phyloP scores from a whole-genome alignment of 1,140 invertebrate species.

The Ips nitidus region DNA sequence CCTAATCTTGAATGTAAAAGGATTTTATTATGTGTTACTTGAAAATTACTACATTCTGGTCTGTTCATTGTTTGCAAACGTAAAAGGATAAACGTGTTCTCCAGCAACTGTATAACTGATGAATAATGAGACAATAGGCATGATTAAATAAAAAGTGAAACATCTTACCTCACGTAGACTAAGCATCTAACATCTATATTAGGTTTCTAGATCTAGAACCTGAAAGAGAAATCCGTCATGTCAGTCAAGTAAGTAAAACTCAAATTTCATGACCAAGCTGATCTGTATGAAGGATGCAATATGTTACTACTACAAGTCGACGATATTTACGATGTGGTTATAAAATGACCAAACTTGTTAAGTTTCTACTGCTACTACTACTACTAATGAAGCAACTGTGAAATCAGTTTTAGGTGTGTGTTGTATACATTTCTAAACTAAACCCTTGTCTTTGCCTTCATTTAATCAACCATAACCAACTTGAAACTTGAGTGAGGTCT shows the following conservation, averaged over 20 bases:
- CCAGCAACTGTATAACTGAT: too few relatives aligned
- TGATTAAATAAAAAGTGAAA: too few relatives aligned
- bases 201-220: conserved; percentile 23
- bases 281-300: conserved; percentile 31
- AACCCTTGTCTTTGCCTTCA: neutral
- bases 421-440: neutral
- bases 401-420: too few relatives aligned
- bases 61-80: too few relatives aligned
- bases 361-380: too few relatives aligned
- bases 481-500: conserved; percentile 20
- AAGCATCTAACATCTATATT: conserved; percentile 21
- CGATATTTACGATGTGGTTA: conserved; percentile 4
- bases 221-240: conserved; percentile 25
- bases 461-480: conserved; percentile 26
- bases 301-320: neutral
- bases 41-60: too few relatives aligned
- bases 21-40: too few relatives aligned
- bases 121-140: too few relatives aligned
- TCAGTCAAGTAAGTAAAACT: conserved; percentile 22
- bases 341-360: conserved; percentile 11
- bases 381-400: too few relatives aligned
- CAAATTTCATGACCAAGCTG: conserved; percentile 23
- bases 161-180: conserved; percentile 18
- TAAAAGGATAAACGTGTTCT: too few relatives aligned
- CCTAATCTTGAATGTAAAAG: too few relatives aligned